Evolutionary conservation across 2,113 vertebrate species (phyloP).

Genomic region (Aleadryas rufinucha): DNA sequence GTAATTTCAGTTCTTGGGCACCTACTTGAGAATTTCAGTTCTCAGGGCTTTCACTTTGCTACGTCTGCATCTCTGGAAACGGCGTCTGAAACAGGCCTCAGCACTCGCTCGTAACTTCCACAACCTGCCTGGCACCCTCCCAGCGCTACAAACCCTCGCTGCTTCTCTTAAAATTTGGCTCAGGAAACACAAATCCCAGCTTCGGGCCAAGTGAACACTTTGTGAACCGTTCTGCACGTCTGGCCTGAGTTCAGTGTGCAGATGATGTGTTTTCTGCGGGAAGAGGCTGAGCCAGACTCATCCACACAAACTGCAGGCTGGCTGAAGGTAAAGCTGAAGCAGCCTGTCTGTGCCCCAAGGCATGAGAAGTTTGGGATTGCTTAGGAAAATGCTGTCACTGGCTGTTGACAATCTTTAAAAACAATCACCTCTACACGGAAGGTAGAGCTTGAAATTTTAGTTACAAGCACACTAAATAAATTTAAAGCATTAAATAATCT

Average conservation of each 20-base stretch:
- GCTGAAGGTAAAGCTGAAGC: background rate
- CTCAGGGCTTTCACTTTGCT: background rate
- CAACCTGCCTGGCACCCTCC: constrained; percentile 1
- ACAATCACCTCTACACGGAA: background rate
- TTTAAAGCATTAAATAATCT: background rate
- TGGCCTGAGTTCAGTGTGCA: constrained; percentile 4
- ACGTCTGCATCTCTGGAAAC: background rate
- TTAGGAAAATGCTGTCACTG: background rate
- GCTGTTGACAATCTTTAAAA: background rate
- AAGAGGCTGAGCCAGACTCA: background rate
- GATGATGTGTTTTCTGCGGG: constrained; percentile 5
- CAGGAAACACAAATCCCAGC: constrained; percentile 8
- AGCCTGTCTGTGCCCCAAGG: background rate
- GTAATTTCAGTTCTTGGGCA: background rate
- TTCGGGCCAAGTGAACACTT: constrained; percentile 7
- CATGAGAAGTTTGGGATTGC: background rate
- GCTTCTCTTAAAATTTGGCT: background rate
- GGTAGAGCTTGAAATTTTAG: background rate
- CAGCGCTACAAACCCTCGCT: background rate
- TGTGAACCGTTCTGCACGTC: background rate
- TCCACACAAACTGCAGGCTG: background rate
- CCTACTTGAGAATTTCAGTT: background rate
- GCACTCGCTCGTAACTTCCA: background rate
- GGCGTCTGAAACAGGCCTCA: background rate
- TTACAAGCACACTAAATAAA: background rate